Percentiles rank a stretch among this genome's conserved stretches.
phyloP scores from a whole-genome alignment of 1,140 invertebrate genomes.

The Sweltsa coloradensis region DNA sequence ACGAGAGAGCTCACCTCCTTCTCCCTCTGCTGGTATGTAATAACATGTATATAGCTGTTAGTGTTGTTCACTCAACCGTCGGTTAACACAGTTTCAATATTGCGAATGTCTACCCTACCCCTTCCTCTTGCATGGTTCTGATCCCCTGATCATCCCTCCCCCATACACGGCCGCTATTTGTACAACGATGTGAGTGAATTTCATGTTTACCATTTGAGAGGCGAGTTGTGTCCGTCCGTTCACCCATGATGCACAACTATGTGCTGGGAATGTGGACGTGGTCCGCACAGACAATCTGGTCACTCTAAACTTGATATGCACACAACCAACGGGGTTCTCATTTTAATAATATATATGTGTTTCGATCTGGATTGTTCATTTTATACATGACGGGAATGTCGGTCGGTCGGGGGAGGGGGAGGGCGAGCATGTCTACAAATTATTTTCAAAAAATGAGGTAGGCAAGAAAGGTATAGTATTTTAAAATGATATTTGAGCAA shows the following conservation, averaged over 20 bases:
- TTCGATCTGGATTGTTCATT: no score
- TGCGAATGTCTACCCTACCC: slow-evolving; percentile 3
- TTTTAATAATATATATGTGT: no score
- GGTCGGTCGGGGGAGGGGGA: no score
- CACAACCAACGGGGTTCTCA: neutral
- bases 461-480: no score
- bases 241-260: slow-evolving; percentile 12
- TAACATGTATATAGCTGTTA: no score
- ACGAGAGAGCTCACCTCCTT: no score
- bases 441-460: no score
- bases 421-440: no score
- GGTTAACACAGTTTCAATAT: slow-evolving; percentile 11
- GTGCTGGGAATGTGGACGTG: slow-evolving; percentile 9
- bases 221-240: slow-evolving; percentile 8
- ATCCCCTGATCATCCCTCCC: neutral
- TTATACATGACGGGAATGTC: no score
- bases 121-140: neutral
- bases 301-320: slow-evolving; percentile 5
- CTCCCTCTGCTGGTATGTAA: no score
- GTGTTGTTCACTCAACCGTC: no score
- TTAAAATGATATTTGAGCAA: no score
- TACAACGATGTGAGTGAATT: slow-evolving; percentile 8
- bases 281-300: slow-evolving; percentile 2
- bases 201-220: slow-evolving; percentile 11
- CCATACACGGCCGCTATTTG: slow-evolving; percentile 8